Conservation (phyloP, 1,140 invertebrate species). For the Plectrocnemia conspersa region DNA sequence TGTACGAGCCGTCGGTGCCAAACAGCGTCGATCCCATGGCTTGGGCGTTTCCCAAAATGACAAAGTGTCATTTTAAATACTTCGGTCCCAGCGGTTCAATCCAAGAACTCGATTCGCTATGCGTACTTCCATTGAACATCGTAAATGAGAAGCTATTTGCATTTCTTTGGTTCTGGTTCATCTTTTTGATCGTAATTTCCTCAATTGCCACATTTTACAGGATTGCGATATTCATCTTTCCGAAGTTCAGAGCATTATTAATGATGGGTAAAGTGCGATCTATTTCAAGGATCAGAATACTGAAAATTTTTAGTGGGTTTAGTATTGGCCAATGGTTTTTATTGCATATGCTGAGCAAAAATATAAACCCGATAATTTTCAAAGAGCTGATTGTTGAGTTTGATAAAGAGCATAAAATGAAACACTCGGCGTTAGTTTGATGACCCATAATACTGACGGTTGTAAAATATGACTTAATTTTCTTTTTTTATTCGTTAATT, state of each 20-base stretch:
- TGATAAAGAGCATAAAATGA: conserved; percentile 39
- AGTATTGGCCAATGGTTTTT: conserved; percentile 67
- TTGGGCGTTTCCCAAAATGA: conserved; percentile 67
- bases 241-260: conserved; percentile 51
- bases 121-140: conserved; percentile 70
- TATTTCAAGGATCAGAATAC: conserved; percentile 47
- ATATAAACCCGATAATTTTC: conserved; percentile 60
- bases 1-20: conserved; percentile 38
- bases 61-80: conserved; percentile 69
- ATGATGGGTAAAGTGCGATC: conserved; percentile 53
- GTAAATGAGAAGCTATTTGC: conserved; percentile 78
- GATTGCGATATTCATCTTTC: conserved; percentile 47
- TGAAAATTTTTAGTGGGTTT: conserved; percentile 52
- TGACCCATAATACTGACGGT: no score
- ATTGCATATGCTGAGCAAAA: conserved; percentile 61
- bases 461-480: no score
- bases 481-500: no score
- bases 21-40: conserved; percentile 53
- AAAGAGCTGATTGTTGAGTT: conserved; percentile 52
- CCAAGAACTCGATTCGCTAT: conserved; percentile 62
- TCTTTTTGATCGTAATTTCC: conserved; percentile 60
- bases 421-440: no score
- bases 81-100: conserved; percentile 60
- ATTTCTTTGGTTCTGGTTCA: conserved; percentile 78
- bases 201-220: conserved; percentile 61